Percentiles rank a stretch among this genome's conserved stretches.
phyloP scores from a whole-genome alignment of 2,797 vertebrate genomes.

The Brachymystax lenok region DNA sequence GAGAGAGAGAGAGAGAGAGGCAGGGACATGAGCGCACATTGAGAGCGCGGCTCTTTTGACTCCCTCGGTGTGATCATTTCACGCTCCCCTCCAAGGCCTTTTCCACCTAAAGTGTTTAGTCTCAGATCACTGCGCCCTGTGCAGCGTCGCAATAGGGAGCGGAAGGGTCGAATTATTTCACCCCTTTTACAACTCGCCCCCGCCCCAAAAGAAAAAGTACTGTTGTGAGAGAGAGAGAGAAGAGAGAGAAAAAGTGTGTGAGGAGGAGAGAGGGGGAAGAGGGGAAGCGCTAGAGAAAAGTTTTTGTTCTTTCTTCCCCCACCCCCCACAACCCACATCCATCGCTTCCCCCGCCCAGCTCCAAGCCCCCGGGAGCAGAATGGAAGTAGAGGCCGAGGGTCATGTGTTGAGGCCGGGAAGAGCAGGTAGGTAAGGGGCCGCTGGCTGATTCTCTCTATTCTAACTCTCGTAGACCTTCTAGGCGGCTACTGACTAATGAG shows the following conservation, averaged over 20 bases:
- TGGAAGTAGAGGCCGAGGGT: constrained; percentile 91
- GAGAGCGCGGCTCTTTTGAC: constrained; percentile 86
- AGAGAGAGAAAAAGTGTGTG: not conserved
- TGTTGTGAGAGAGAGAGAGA: constrained; percentile 44
- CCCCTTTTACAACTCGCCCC: constrained; percentile 79
- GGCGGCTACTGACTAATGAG: not conserved
- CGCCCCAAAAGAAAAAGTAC: constrained; percentile 78
- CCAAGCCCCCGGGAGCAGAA: constrained; percentile 72
- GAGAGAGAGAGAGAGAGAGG: no score
- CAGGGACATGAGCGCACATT: constrained; percentile 96
- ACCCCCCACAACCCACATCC: constrained; percentile 19
- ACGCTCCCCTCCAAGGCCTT: constrained; percentile 93
- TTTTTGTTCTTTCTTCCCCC: constrained; percentile 64
- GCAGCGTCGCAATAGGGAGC: constrained; percentile 93
- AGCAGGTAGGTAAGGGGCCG: constrained; percentile 83
- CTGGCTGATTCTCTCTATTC: constrained; percentile 22
- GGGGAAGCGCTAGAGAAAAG: constrained; percentile 33
- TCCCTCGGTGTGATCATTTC: constrained; percentile 92
- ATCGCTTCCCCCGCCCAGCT: constrained; percentile 64
- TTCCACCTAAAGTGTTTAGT: constrained; percentile 99
- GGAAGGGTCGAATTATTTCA: constrained; percentile 98
- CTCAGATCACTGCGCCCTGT: constrained; percentile 98
- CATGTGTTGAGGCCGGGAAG: constrained; percentile 83
- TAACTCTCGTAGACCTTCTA: constrained; percentile 21
- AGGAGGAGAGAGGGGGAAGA: constrained; percentile 43